Evolutionary conservation across 2,113 vertebrate genomes (phyloP), one percentile per base, ranked within the genome.

Genomic region (Onychorhynchus coronatus): DNA sequence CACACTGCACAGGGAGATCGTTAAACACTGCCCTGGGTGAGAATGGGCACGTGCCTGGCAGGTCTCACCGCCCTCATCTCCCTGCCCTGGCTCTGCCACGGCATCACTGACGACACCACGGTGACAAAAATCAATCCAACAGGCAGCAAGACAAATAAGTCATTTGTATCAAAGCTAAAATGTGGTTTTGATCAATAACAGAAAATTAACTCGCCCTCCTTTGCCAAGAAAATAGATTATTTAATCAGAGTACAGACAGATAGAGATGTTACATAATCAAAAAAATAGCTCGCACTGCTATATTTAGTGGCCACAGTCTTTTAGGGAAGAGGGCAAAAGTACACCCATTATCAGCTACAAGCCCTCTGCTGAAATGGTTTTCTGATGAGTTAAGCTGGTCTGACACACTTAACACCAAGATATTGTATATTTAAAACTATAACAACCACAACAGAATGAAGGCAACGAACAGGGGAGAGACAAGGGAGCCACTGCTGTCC

Each of bases 181-280:
- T 91, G 91, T 55, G 56, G 5, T 82, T 93, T 76, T 95, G 96
- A 95, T 96, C 95, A 95, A 97, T 96, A 97, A 92, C 0, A 87
- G 89, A 96, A 96, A 96, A 96, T 94, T 85, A 93, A 93, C 94
- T 94, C 0, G 1, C 49, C 63, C 76, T 95, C 62, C 84, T 92
- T 95, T 95, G 94, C 92, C 91, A 95, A 91, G 91, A 94, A 94
- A 96, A 95, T 62, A 95, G 96, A 96, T 96, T 95, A 90, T 86
- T 97, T 95, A 94, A 92, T 95, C 93, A 94, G 82, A 73, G 76
- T 59, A 59, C 66, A 78, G 96, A 63, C 55, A 88, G 84, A 91
- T 10, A 95, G 85, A 96, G 93, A 84, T 52, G 83, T 96, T 95
- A 93, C 70, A 80, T 93, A 93, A 96, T 72, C 83, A 84, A 39